Conservation (phyloP, 1,140 invertebrate species). For the Philotrypesis tridentata region DNA sequence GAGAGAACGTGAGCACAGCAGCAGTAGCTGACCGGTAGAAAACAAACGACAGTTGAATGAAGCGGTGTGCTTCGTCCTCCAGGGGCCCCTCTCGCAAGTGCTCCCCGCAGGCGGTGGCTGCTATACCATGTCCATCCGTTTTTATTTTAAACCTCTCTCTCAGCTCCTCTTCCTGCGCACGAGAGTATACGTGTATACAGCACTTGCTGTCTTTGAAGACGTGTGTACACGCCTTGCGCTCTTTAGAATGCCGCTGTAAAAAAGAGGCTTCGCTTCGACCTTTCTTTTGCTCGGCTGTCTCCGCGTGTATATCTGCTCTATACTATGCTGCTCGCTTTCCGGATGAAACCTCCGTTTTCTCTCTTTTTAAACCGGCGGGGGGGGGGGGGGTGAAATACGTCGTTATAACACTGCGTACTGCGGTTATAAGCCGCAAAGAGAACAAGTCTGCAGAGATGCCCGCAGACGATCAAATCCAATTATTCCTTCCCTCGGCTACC, state of each 20-base stretch:
- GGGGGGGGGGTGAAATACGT: background rate
- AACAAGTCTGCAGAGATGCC: constrained; percentile 7
- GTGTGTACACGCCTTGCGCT: background rate
- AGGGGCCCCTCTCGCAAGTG: constrained; percentile 31
- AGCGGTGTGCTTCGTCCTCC: constrained; percentile 49
- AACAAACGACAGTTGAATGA: constrained; percentile 61
- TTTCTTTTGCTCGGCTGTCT: constrained; percentile 52
- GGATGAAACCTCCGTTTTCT: constrained; percentile 51
- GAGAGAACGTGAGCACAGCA: background rate
- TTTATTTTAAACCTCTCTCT: constrained; percentile 23
- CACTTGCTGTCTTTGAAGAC: background rate
- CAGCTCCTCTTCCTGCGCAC: too few species aligned
- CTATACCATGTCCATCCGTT: background rate
- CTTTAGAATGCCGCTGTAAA: background rate
- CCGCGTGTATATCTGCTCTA: background rate
- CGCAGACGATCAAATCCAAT: constrained; percentile 58
- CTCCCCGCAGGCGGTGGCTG: constrained; percentile 42
- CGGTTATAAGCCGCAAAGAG: too few species aligned
- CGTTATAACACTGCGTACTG: constrained; percentile 53
- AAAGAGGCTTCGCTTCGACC: constrained; percentile 47
- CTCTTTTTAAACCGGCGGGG: background rate
- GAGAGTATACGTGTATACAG: background rate
- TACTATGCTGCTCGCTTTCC: constrained; percentile 16
- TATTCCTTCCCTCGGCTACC: constrained; percentile 52
- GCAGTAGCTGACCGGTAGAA: constrained; percentile 50